Evolutionary conservation across 2,888 invertebrate species (phyloP), one percentile per base, ranked within the genome.

Genomic region (Calameuta pallipes): DNA sequence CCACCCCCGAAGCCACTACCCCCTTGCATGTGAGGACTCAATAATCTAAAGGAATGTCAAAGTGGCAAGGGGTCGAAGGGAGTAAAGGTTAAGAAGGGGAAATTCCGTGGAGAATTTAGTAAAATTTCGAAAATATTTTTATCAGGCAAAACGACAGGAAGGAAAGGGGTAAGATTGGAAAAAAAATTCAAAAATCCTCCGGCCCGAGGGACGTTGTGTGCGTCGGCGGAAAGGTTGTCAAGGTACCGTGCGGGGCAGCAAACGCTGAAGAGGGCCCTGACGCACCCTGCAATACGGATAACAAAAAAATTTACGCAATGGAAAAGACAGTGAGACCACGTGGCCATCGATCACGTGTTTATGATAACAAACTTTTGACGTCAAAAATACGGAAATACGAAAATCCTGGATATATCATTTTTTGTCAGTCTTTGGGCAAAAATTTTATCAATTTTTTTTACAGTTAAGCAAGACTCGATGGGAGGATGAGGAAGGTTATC

Each of bases 21-120:
- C 33, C 83, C 83, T 1, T 83, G 83, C 83, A 83, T 79, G 83
- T 80, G 78, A 76, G 78, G 23, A 56, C 56, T 56, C 56, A 56
- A 56, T 56, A 56, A 56, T 23, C 56, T 23, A 23, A 15, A 56
- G 56, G 23, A 6, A 56, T 9, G 23, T 9, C 15, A 15, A 15
- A 15, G 6, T 4, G 6, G 4, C 23, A 23, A 9, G 56, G 23
- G 56, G 6, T 56, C 9, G 1, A 41, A 23, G 2, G 23, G 23
- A 9, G 6, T 23, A 9, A 56, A 23, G 56, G 56, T 23, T 56
- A 23, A 23, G 23, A 9, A 4, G 23, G 23, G 30, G 9, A 69
- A 33, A 56, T 15, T 13, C 12, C 33, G 34, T 11, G 6, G 11
- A 23, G 69, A 35, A 30, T 34, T 34, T 41, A 13, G 11, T 73